Conservation (phyloP, 2,888 invertebrate species). For the Stegophylla sp. region DNA sequence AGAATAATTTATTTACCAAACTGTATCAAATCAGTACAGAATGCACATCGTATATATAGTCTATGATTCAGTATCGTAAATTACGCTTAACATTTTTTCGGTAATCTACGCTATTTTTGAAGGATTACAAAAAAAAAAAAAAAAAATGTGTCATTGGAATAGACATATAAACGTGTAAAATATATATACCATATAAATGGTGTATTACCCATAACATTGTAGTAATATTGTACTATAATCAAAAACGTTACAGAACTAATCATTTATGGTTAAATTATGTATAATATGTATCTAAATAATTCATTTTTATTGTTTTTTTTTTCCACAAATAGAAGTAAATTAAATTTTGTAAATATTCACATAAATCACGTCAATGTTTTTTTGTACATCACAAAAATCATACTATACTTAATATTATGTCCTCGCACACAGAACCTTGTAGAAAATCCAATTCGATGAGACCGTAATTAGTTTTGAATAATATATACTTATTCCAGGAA, state of each 20-base stretch:
- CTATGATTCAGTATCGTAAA: background rate
- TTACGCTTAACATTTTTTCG: background rate
- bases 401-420: background rate
- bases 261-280: background rate
- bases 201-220: background rate
- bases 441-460: slow-evolving; percentile 5
- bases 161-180: background rate
- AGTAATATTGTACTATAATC: background rate
- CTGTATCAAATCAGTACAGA: too few relatives aligned
- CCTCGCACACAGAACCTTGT: slow-evolving; percentile 21
- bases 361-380: background rate
- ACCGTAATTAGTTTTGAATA: background rate
- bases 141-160: background rate
- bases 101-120: background rate
- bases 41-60: too few relatives aligned
- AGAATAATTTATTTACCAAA: too few relatives aligned
- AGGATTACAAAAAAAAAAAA: background rate
- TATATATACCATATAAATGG: background rate
- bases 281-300: background rate
- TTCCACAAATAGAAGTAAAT: background rate
- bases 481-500: slow-evolving; percentile 10
- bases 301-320: background rate
- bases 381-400: background rate
- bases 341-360: background rate
- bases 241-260: background rate